These are phyloP conservation scores for Craniophora ligustri DNA, from an alignment of 2,888 invertebrate genomes.

Conservation along the genomic window DNA sequence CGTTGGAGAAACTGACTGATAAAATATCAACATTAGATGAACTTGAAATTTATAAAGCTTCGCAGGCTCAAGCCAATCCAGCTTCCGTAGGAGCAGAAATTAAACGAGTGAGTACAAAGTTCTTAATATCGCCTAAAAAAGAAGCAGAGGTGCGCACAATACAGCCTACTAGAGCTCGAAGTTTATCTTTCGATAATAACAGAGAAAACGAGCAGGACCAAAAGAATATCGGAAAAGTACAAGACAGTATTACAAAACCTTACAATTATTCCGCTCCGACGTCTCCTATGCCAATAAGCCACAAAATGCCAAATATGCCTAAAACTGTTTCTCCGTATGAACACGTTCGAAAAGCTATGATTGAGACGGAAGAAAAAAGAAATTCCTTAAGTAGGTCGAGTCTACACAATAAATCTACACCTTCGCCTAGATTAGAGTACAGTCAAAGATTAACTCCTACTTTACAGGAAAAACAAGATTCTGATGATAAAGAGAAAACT, in stretches of 20 bases:
- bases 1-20: slow-evolving; percentile 75
- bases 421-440: slow-evolving; percentile 60
- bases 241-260: slow-evolving; percentile 61
- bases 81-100: slow-evolving; percentile 84
- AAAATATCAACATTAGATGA: slow-evolving; percentile 73
- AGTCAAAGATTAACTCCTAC: slow-evolving; percentile 51
- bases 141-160: slow-evolving; percentile 83
- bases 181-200: slow-evolving; percentile 75
- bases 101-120: slow-evolving; percentile 82
- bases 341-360: slow-evolving; percentile 77
- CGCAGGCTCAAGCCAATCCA: slow-evolving; percentile 70
- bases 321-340: slow-evolving; percentile 82
- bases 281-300: slow-evolving; percentile 74
- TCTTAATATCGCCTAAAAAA: slow-evolving; percentile 83
- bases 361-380: slow-evolving; percentile 78
- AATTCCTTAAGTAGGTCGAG: slow-evolving; percentile 71
- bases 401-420: slow-evolving; percentile 61
- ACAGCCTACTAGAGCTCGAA: slow-evolving; percentile 81
- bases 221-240: slow-evolving; percentile 24
- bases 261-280: slow-evolving; percentile 85
- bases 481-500: slow-evolving; percentile 85
- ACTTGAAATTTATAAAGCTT: slow-evolving; percentile 75
- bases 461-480: slow-evolving; percentile 51
- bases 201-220: slow-evolving; percentile 41
- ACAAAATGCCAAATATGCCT: slow-evolving; percentile 81